Conservation (phyloP, 2,113 vertebrate genomes). For the Corythornis madagascariensis region DNA sequence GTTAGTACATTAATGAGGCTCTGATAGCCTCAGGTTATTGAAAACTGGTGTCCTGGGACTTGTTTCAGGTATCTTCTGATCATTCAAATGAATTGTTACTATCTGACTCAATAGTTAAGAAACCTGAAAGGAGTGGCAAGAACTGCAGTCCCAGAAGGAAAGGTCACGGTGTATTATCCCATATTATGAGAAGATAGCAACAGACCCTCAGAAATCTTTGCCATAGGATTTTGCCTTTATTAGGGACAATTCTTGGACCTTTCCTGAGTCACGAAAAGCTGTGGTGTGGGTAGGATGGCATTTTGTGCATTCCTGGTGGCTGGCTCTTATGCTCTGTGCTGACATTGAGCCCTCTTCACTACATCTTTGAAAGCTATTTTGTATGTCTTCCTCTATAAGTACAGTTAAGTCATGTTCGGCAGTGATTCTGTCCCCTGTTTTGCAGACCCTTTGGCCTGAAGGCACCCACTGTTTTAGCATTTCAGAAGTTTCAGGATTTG, state of each 20-base stretch:
- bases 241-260: fast-evolving
- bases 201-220: neutral
- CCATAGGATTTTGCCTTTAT: neutral
- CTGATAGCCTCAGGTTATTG: neutral
- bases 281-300: neutral
- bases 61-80: neutral
- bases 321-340: neutral
- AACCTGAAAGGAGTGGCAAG: neutral
- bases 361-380: neutral
- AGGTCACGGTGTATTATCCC: neutral
- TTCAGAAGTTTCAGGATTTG: neutral
- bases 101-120: neutral
- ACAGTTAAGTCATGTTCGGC: neutral
- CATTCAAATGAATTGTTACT: neutral
- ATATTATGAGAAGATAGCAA: neutral
- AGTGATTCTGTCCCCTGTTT: neutral
- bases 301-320: neutral
- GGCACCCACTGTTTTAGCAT: neutral
- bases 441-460: neutral
- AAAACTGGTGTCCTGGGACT: neutral
- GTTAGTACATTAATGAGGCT: neutral
- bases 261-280: neutral
- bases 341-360: neutral
- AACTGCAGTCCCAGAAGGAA: neutral
- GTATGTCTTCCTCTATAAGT: neutral